Conservation (phyloP, 1,140 invertebrate species). For the Chironomus tepperi region DNA sequence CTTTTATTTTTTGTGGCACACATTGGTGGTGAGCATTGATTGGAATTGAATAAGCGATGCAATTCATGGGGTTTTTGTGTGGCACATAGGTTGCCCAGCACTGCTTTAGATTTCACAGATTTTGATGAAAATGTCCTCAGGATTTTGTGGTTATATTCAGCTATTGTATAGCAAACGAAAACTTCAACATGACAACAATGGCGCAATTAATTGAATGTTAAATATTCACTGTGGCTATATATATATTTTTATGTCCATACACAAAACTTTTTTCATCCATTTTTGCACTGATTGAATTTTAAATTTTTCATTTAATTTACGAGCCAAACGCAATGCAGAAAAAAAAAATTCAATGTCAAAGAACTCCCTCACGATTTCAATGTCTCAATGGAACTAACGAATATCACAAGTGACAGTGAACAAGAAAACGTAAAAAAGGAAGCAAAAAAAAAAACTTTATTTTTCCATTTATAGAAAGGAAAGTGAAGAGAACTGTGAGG, state of each 20-base stretch:
- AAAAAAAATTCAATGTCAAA: background rate
- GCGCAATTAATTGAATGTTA: conserved; percentile 2
- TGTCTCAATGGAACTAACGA: conserved; percentile 1
- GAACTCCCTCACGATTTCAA: background rate
- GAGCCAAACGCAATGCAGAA: background rate
- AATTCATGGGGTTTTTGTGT: too few relatives aligned
- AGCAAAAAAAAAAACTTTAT: conserved; percentile 15
- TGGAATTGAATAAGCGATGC: too few relatives aligned
- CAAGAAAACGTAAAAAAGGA: background rate
- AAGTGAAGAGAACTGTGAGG: background rate
- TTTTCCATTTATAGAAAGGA: background rate
- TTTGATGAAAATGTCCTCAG: too few relatives aligned
- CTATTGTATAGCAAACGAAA: background rate
- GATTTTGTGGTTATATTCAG: background rate
- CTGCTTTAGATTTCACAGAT: too few relatives aligned
- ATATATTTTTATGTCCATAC: background rate
- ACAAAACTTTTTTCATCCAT: background rate
- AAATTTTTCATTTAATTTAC: background rate
- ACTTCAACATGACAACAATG: background rate
- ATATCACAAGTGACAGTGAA: conserved; percentile 1
- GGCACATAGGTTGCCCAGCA: too few relatives aligned
- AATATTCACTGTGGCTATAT: background rate
- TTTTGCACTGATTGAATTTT: background rate
- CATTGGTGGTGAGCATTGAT: too few relatives aligned
- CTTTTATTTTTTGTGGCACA: too few relatives aligned